These are phyloP conservation scores for Galbula dea DNA, from an alignment of 2,113 vertebrate genomes.

Conservation along the genomic window DNA sequence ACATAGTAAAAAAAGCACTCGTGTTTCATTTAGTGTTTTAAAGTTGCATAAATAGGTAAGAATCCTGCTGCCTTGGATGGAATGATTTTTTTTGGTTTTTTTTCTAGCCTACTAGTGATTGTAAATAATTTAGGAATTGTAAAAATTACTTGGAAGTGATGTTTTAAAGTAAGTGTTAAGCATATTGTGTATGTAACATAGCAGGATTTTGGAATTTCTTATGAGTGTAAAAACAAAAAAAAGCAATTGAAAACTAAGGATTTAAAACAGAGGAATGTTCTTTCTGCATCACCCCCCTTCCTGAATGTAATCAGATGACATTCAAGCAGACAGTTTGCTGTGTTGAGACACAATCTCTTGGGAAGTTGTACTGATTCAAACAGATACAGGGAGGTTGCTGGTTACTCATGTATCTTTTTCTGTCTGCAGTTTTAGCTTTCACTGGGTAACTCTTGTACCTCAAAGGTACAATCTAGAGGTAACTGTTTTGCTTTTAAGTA, in stretches of 20 bases:
- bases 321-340: neutral
- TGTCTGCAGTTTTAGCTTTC: neutral
- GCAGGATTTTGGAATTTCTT: neutral
- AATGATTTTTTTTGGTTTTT: neutral
- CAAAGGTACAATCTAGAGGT: neutral
- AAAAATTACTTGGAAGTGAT: neutral
- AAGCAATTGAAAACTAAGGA: neutral
- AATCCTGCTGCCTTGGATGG: neutral
- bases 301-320: neutral
- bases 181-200: neutral
- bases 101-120: neutral
- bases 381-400: too few relatives aligned
- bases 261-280: neutral
- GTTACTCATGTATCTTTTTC: neutral
- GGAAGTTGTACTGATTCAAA: neutral
- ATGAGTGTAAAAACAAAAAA: neutral
- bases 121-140: neutral
- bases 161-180: too few relatives aligned
- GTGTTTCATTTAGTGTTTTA: neutral
- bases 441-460: neutral
- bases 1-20: neutral
- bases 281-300: fast-evolving
- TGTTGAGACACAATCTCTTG: neutral
- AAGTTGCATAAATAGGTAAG: neutral
- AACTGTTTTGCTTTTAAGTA: neutral